Conservation (phyloP, 2,797 vertebrate genomes). For the Sparus aurata region DNA sequence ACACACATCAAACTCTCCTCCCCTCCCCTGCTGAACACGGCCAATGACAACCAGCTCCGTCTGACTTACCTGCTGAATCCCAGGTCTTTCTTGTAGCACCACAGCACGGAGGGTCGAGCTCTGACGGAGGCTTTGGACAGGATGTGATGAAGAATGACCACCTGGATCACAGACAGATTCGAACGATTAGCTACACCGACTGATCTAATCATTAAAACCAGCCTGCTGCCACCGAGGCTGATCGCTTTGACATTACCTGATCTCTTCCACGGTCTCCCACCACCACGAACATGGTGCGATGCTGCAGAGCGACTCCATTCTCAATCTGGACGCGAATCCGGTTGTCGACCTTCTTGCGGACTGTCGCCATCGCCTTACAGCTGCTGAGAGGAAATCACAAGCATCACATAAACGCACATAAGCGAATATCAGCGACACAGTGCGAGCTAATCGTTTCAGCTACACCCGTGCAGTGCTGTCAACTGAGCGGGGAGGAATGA, state of each 20-base stretch:
- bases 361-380: constrained; percentile 83
- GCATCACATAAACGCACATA: background rate
- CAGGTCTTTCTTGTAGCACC: constrained; percentile 99
- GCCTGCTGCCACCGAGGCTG: no score
- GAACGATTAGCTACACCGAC: background rate
- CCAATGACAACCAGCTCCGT: background rate
- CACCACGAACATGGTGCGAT: constrained; percentile 92
- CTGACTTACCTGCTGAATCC: constrained; percentile 94
- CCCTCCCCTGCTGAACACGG: background rate
- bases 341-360: constrained; percentile 97
- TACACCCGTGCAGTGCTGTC: background rate
- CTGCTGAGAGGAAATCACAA: background rate
- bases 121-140: constrained; percentile 94
- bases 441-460: background rate
- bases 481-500: background rate
- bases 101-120: constrained; percentile 95
- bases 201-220: background rate
- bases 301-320: constrained; percentile 92
- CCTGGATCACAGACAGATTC: constrained; percentile 79
- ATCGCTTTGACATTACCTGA: constrained; percentile 84
- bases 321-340: constrained; percentile 97
- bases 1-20: background rate
- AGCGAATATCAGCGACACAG: background rate
- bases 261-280: constrained; percentile 96
- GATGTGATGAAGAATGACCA: constrained; percentile 99